Evolutionary conservation across 2,797 vertebrate genomes (phyloP).

Genomic region (Valencia hispanica): DNA sequence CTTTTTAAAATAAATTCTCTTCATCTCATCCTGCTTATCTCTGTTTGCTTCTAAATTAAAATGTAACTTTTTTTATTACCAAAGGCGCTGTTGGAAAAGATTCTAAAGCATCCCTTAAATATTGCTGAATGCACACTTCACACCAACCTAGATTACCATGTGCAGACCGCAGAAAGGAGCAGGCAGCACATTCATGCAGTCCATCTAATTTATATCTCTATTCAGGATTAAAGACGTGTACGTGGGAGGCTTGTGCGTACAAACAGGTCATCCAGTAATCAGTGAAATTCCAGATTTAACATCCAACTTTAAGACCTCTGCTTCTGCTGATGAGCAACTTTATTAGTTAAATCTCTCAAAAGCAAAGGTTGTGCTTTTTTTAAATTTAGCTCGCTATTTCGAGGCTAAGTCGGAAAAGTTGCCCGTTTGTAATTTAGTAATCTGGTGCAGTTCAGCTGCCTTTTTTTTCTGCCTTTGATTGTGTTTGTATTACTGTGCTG

Average conservation of each 20-base stretch:
- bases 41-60: conserved; percentile 46
- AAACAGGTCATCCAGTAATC: conserved; percentile 43
- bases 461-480: conserved; percentile 9
- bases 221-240: conserved; percentile 56
- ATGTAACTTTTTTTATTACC: conserved; percentile 39
- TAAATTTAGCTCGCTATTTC: conserved; percentile 25
- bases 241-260: conserved; percentile 4
- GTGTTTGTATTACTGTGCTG: conserved; percentile 7
- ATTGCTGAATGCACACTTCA: conserved; percentile 70
- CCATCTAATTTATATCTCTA: conserved; percentile 62
- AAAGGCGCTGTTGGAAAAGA: conserved; percentile 42
- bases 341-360: conserved; percentile 52
- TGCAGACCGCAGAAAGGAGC: conserved; percentile 51
- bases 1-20: conserved; percentile 54
- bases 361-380: conserved; percentile 39
- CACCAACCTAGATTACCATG: conserved; percentile 36
- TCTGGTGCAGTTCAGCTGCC: conserved; percentile 24
- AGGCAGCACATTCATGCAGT: conserved; percentile 61
- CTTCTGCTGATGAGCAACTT: conserved; percentile 70
- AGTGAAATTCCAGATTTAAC: conserved; percentile 58
- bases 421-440: conserved; percentile 31
- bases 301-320: conserved; percentile 44
- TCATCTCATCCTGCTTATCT: conserved; percentile 55
- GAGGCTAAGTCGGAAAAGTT: conserved; percentile 20
- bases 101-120: conserved; percentile 72